phyloP scores from a whole-genome alignment of 2,797 vertebrate genomes.

The Sebastes wilsoni region DNA sequence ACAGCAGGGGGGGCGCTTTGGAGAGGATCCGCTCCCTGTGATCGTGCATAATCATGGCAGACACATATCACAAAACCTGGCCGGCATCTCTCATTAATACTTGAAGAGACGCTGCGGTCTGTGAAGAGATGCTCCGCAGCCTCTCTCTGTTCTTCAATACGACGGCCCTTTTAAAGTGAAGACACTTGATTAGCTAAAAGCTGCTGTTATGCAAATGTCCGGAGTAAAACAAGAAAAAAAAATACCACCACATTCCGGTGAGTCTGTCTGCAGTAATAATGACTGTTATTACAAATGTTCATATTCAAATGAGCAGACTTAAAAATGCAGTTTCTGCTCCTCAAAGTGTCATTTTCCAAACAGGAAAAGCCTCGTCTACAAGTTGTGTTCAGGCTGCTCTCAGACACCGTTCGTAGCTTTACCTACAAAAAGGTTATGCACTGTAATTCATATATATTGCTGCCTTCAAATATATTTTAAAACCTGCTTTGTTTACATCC shows the following conservation, averaged over 20 bases:
- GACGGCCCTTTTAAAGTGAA: neutral
- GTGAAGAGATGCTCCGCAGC: neutral
- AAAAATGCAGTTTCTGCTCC: neutral
- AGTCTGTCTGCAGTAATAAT: neutral
- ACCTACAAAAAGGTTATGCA: no score
- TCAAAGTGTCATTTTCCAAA: neutral
- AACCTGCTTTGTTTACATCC: no score
- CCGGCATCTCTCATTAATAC: conserved; percentile 19
- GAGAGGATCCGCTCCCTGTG: conserved; percentile 32
- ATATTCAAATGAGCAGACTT: neutral
- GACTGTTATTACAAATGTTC: neutral
- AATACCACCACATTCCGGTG: neutral
- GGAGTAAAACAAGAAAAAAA: neutral
- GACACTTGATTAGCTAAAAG: conserved; percentile 11
- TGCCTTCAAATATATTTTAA: no score
- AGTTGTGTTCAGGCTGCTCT: neutral
- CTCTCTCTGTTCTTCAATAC: neutral
- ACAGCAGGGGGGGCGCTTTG: conserved; percentile 10
- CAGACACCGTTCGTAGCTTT: no score
- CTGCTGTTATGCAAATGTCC: conserved; percentile 28
- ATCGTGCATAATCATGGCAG: conserved; percentile 37
- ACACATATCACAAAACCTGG: conserved; percentile 23
- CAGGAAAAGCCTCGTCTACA: neutral
- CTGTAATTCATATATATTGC: no score
- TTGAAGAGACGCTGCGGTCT: neutral